Base-by-base conservation (phyloP, 1,140 invertebrate species). In the Psix sp. region DNA sequence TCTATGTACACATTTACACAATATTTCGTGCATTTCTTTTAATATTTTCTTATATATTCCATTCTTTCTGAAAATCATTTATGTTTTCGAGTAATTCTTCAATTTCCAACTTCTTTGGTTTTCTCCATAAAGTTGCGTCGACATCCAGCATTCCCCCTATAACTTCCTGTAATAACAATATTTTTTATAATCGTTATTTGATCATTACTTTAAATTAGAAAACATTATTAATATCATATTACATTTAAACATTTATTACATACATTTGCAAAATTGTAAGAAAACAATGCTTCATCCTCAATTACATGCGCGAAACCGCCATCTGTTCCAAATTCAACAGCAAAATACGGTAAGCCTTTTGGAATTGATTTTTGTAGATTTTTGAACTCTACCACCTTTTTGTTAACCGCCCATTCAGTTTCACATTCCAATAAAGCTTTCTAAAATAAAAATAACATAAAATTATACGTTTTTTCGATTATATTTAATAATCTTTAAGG, bases 391-490 rank as follows among this genome's bases (percentile, higher is more conserved):
- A 99, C 90, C n/a, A 99, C 84, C 89, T 99, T 99, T 80, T 96
- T 97, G 83, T 99, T 99, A 67, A 93, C 92, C 9, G 94, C 90
- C 97, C 97, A 99, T 88, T 98, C 96, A 16, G 90, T 91, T 87
- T 98, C 97, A 71, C 94, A 96, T 85, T 99, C 97, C 77, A 95
- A 87, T 39, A 99, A 91, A 0, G 96, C 97, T 92, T 99, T 99
- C 91, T 93, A 70, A 80, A 46, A 4, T 24, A 24, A 24, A 24
- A 4, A 24, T 24, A 4, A 24, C 7, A 24, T 24, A 24, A 24
- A 24, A 24, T 24, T 24, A 7, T 24, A 24, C 21, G 21, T 4
- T 3, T 4, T 24, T 24, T 7, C 21, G 21, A 4, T 24, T 4
- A 24, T 24, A 24, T 24, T 24, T 4, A 24, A 4, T 4, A 24